Conservation (phyloP, 1,140 invertebrate genomes). For the Cherax destructor region DNA sequence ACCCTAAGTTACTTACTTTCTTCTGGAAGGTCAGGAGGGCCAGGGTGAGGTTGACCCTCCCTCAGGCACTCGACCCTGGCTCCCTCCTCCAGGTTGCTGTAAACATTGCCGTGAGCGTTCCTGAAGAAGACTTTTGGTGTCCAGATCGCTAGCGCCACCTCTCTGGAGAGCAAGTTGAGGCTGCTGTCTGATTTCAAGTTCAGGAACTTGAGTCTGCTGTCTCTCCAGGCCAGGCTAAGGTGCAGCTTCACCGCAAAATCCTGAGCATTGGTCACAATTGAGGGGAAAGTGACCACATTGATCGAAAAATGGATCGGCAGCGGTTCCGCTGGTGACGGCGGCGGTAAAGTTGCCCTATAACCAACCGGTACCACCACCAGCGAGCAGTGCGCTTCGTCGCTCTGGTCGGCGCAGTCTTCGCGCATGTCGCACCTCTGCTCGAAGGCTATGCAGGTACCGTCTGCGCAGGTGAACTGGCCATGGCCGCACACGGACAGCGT, state of each 20-base stretch:
- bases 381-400: slow-evolving; percentile 90
- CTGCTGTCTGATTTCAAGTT: slow-evolving; percentile 60
- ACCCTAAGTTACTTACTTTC: slow-evolving; percentile 43
- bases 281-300: slow-evolving; percentile 54
- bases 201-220: slow-evolving; percentile 46
- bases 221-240: slow-evolving; percentile 50
- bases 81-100: slow-evolving; percentile 47
- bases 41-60: slow-evolving; percentile 4
- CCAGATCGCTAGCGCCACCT: slow-evolving; percentile 44
- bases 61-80: slow-evolving; percentile 49
- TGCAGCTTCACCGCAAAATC: slow-evolving; percentile 39
- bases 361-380: slow-evolving; percentile 45
- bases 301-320: slow-evolving; percentile 44
- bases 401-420: slow-evolving; percentile 88
- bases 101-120: slow-evolving; percentile 58
- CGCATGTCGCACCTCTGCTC: slow-evolving; percentile 87
- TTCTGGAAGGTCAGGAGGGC: slow-evolving; percentile 28
- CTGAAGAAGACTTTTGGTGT: slow-evolving; percentile 59
- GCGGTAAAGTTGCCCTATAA: slow-evolving; percentile 52
- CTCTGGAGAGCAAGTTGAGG: slow-evolving; percentile 49
- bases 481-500: slow-evolving; percentile 79
- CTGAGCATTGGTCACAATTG: slow-evolving; percentile 53
- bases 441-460: slow-evolving; percentile 92
- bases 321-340: slow-evolving; percentile 12
- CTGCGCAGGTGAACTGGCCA: slow-evolving; percentile 91